These are phyloP conservation scores for Cynoglossus semilaevis DNA, from an alignment of 2,113 vertebrate species.

Conservation along the genomic window DNA sequence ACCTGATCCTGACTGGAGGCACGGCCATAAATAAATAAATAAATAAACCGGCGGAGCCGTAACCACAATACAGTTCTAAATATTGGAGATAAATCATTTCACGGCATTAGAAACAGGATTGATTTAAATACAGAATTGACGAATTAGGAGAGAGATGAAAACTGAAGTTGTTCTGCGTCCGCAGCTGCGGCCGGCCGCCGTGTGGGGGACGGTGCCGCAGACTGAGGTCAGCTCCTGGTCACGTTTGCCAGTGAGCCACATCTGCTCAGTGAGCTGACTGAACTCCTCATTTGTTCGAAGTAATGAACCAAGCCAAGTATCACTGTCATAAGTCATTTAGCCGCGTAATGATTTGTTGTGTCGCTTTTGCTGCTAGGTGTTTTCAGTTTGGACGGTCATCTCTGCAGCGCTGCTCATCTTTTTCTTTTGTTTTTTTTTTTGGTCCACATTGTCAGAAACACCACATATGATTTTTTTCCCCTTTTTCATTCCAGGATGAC, in stretches of 20 bases:
- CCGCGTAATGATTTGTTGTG: background rate
- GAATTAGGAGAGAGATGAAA: background rate
- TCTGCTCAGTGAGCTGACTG: slow-evolving; percentile 1
- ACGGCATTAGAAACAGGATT: background rate
- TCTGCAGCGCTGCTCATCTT: background rate
- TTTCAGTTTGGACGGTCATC: background rate
- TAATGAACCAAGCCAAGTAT: slow-evolving; percentile 3
- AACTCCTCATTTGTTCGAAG: background rate
- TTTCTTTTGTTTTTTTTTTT: background rate
- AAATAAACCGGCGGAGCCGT: too few relatives aligned
- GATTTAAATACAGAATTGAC: background rate
- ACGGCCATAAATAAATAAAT: too few relatives aligned
- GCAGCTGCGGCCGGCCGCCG: background rate
- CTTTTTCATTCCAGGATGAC: too few relatives aligned
- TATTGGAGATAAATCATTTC: too few relatives aligned
- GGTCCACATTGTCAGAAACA: too few relatives aligned
- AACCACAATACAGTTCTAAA: too few relatives aligned
- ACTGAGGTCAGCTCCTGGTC: background rate
- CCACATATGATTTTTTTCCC: too few relatives aligned
- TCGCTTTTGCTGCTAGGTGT: background rate
- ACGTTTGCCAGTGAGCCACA: background rate
- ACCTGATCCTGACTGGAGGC: too few relatives aligned
- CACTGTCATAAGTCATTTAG: slow-evolving; percentile 2
- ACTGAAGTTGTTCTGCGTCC: background rate
- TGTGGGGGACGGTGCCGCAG: background rate